phyloP scores from a whole-genome alignment of 2,888 invertebrate genomes.

The Lycaena phlaeas region DNA sequence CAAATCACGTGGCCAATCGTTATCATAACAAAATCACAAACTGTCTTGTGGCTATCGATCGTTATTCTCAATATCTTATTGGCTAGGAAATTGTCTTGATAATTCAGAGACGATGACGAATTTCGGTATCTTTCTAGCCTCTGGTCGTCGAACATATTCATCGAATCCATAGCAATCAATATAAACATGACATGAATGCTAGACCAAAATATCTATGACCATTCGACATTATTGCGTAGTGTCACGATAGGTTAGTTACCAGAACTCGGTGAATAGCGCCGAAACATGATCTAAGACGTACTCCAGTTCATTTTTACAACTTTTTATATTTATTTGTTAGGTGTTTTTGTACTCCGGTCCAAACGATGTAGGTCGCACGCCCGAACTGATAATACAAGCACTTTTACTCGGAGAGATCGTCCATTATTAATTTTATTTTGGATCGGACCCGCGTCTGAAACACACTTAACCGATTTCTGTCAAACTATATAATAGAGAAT shows the following conservation, averaged over 20 bases:
- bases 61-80: too few relatives aligned
- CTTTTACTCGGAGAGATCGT: conserved; percentile 59
- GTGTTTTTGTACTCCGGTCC: conserved; percentile 46
- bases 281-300: conserved; percentile 22
- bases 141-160: too few relatives aligned
- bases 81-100: too few relatives aligned
- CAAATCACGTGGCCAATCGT: too few relatives aligned
- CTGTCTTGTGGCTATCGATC: too few relatives aligned
- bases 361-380: conserved; percentile 53
- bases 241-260: conserved; percentile 10
- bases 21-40: too few relatives aligned
- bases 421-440: conserved; percentile 41
- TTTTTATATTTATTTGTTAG: conserved; percentile 38
- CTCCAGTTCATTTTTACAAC: conserved; percentile 44
- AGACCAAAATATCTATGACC: too few relatives aligned
- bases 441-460: conserved; percentile 23
- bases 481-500: conserved; percentile 20
- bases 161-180: too few relatives aligned
- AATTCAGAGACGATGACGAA: too few relatives aligned
- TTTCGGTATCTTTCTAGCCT: too few relatives aligned
- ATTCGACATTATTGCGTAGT: conserved; percentile 15
- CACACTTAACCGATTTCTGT: conserved; percentile 22
- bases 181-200: too few relatives aligned
- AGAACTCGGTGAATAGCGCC: conserved; percentile 16
- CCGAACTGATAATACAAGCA: conserved; percentile 50